Evolutionary conservation across 2,888 invertebrate species (phyloP).

Genomic region (Drosophila imparisetae): DNA sequence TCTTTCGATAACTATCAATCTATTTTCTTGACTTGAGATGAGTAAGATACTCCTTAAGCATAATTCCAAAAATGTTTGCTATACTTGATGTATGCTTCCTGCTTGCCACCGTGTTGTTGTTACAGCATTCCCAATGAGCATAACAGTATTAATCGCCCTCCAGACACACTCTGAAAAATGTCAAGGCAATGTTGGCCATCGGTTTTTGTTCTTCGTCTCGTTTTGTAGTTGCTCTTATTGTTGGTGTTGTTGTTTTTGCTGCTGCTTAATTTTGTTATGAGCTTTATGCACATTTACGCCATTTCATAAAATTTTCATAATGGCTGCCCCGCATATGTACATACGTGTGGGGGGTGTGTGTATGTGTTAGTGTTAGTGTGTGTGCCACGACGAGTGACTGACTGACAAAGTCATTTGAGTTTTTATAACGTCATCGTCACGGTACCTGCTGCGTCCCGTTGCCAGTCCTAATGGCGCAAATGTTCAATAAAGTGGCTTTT

Average conservation of each 20-base stretch:
- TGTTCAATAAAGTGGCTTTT: slow-evolving; percentile 81
- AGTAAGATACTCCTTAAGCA: not conserved
- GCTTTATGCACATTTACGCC: slow-evolving; percentile 75
- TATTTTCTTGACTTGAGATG: not conserved
- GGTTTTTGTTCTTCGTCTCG: slow-evolving; percentile 8
- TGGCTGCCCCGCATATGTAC: slow-evolving; percentile 45
- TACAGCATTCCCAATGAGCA: not conserved
- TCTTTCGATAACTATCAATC: not conserved
- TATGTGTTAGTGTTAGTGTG: slow-evolving; percentile 2
- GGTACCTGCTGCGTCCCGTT: slow-evolving; percentile 48
- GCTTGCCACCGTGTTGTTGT: not conserved
- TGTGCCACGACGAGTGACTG: slow-evolving; percentile 53
- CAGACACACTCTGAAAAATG: slow-evolving; percentile 41
- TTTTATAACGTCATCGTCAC: slow-evolving; percentile 68
- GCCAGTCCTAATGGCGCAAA: slow-evolving; percentile 74
- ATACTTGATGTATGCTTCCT: not conserved
- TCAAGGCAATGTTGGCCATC: slow-evolving; percentile 41
- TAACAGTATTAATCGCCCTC: not conserved
- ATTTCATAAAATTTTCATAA: slow-evolving; percentile 80
- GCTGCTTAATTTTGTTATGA: slow-evolving; percentile 74
- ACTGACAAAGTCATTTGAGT: slow-evolving; percentile 76
- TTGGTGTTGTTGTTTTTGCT: slow-evolving; percentile 38
- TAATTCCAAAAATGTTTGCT: not conserved
- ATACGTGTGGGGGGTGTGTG: slow-evolving; percentile 12
- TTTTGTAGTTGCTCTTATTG: slow-evolving; percentile 22